Base-by-base conservation (phyloP, 2,797 vertebrate species). In the Phoeniculus purpureus region DNA sequence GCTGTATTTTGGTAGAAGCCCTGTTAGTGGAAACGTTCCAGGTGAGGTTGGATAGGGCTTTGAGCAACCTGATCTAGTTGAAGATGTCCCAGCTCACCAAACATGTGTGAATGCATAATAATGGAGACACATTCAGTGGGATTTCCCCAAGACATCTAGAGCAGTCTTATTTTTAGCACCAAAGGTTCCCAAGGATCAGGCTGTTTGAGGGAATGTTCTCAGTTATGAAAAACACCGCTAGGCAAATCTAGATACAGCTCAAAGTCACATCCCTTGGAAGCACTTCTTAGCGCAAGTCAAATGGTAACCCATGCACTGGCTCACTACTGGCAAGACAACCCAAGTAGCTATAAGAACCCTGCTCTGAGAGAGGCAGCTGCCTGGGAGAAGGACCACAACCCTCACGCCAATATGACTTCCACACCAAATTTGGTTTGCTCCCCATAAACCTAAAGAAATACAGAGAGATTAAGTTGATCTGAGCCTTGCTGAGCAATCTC, bases 381-480 rank as follows among this genome's bases (percentile, higher is more conserved):
- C n/a, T n/a, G n/a, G n/a, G n/a, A n/a, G n/a, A n/a, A 70, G 25
- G 10, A 43, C 40, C 18, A 32, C 26, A 19, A 21, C 19, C 25
- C n/a, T 27, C 51, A 20, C 1, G 7, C 13, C 51, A 27, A 4
- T 13, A 8, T 26, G 37, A 16, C 11, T 45, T 50, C 18, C 51
- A 55, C 50, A 45, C 14, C 29, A 26, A 31, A 26, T n/a, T 6
- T 64, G 21, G n/a, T 77, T 29, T 21, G 15, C 32, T 54, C 9
- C 22, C 13, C 40, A 45, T 6, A 16, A 60, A 23, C 26, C 2
- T 10, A 11, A 50, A 54, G 43, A 76, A 66, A 75, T 6, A 75
- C 3, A 2, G 10, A 0, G 7, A 71, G 34, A 11, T 8, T 7
- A 21, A 13, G 17, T 55, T 60, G 50, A 32, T 19, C 3, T 0